Base-by-base conservation (phyloP, 1,140 invertebrate genomes). In the Lepidotrigona ventralis region DNA sequence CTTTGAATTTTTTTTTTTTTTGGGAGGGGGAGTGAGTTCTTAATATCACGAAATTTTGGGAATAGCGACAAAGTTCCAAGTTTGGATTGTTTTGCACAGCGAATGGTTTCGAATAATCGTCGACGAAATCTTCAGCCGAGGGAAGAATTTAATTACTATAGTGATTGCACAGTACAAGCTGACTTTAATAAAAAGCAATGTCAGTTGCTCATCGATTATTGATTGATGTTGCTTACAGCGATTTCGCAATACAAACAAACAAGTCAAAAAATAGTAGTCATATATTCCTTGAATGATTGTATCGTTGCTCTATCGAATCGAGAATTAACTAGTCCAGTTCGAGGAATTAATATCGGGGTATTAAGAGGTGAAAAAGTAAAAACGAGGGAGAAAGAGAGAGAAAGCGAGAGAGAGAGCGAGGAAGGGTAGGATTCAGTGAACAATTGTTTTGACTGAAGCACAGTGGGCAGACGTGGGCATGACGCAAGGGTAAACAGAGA, bases 381-480 rank as follows among this genome's bases (percentile, higher is more conserved):
- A 21, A 29, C 4, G 21, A 23, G 4, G 5, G 2, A 15, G 19
- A 6, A 14, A 14, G 21, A 12, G 11, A 21, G 64, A 33, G n/a
- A 19, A 8, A 3, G 6, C 2, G 33, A 33, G 33, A 33, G 33
- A 33, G 8, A 26, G 3, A 51, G 0, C 8, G 39, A 56, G 17
- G 11, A 17, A 23, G 3, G 23, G 51, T 29, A 23, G 15, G 33
- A 70, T 56, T n/a, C 66, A 4, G 29, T 11, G 14, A 54, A 23
- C 26, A 56, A 72, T 63, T 60, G 78, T 80, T 72, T 53, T 60
- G 78, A 63, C n/a, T 73, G 46, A 46, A 60, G 3, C 39, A 23
- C 5, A 19, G 26, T 54, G 29, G 23, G 19, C 72, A 60, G 29
- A 74, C 54, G 54, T 46, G 26, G 64, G 19, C n/a, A 15, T 39